Base-by-base conservation (phyloP, 1,140 invertebrate species). In the Leptinotarsa lineolata region DNA sequence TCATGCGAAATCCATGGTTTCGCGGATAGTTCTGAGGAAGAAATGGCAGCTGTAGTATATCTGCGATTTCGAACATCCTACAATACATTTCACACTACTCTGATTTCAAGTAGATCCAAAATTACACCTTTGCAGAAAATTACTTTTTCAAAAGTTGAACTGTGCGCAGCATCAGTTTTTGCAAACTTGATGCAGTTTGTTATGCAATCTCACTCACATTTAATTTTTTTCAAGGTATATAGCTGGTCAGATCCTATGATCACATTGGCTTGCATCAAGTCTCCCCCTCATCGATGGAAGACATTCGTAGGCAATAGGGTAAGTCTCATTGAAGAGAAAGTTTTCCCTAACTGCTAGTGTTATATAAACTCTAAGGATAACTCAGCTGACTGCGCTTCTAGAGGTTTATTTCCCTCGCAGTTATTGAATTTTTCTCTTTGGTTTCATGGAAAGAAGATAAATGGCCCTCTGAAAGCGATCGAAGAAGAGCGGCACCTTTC, bases 201-300 rank as follows among this genome's bases (percentile, higher is more conserved):
- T n/a, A 5, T n/a, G 4, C 4, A 60, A 60, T 8, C 20, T 60
- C 59, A 8, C n/a, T 60, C n/a, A n/a, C 5, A 60, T 8, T 8
- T 8, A 60, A 60, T 60, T 8, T 18, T n/a, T 21, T 60, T 60
- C 59, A n/a, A n/a, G n/a, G 45, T 70, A 2, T 74, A 45, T 54
- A 30, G 39, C 11, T 73, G 65, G 65, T 61, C 67, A 18, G 72
- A 74, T 64, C 69, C 72, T 20, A 74, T n/a, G 13, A 54, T 70
- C 16, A 67, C 59, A 4, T 44, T 74, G 8, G 6, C 66, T n/a
- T n/a, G n/a, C n/a, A n/a, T n/a, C n/a, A n/a, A n/a, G n/a, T n/a
- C n/a, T n/a, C n/a, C n/a, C n/a, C n/a, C n/a, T n/a, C n/a, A n/a
- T n/a, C n/a, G n/a, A 16, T 68, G 72, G 72, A 68, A 63, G 24